Evolutionary conservation across 2,113 vertebrate genomes (phyloP), one percentile per base, ranked within the genome.

Genomic region (Indicator indicator): DNA sequence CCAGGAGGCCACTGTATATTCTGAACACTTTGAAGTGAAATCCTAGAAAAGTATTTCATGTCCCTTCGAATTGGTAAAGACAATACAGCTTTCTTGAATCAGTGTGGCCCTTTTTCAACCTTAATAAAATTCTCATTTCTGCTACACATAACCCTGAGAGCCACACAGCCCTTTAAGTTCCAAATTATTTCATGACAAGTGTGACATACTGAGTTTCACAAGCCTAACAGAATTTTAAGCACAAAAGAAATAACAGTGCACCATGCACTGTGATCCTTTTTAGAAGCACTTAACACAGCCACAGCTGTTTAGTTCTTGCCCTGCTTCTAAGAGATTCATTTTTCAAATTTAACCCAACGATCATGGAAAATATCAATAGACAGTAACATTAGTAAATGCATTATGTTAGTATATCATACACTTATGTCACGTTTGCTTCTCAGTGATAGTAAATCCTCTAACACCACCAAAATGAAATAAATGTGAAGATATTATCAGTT

Each of bases 381-480:
- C 62, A 94, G 63, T 42, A 92, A 94, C 82, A 94, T 68, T 94
- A 95, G 83, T 78, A 90, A 88, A 63, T 81, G 6, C 6, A 64
- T 68, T 84, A 68, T 1, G 0, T 71, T 94, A 88, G 36, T 64
- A 90, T 81, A 46, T 88, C 95, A 93, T 93, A 86, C 58, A 64
- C 79, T 89, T 94, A 89, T 93, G 89, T 84, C 84, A 89, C 67
- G 76, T 88, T 97, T 96, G 46, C 17, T 95, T 97, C 95, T 96
- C 69, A 92, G 64, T 94, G 78, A 95, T 68, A 96, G 65, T 97
- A 97, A 97, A 98, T 97, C 95, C 58, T 97, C 84, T 86, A 95
- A 96, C 93, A 95, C 94, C 65, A 89, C 42, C 50, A 94, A 98
- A 97, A 97, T 96, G 55, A 97, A 96, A 71, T 79, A 94, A 95